Evolutionary conservation across 2,888 invertebrate species (phyloP).

Genomic region (Himalopsyche japonica): DNA sequence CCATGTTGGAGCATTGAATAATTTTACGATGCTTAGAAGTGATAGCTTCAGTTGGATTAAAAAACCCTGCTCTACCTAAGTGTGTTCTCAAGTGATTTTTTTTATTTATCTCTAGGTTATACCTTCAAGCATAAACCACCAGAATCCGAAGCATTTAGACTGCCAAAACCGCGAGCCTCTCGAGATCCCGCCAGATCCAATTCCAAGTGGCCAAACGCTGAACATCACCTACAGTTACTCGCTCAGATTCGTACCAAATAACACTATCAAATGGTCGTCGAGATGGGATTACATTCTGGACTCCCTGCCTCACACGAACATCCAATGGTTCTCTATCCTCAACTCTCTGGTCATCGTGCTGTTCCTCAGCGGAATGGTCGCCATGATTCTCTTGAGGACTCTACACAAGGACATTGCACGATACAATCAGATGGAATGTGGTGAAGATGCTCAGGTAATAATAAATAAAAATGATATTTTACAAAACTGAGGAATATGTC

Average conservation of each 20-base stretch:
- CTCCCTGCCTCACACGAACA: conserved; percentile 97
- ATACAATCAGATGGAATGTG: conserved; percentile 93
- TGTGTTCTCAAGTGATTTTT: background rate
- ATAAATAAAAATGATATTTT: too few relatives aligned
- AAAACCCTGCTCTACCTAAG: too few relatives aligned
- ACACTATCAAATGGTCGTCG: conserved; percentile 95
- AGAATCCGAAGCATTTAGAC: conserved; percentile 53
- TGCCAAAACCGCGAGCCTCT: conserved; percentile 65
- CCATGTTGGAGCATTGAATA: too few relatives aligned
- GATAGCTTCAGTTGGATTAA: too few relatives aligned
- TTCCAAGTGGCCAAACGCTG: conserved; percentile 56
- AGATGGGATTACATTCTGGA: conserved; percentile 99
- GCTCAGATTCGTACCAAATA: conserved; percentile 77
- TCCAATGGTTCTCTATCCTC: conserved; percentile 98
- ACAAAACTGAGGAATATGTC: too few relatives aligned
- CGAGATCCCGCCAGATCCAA: conserved; percentile 67
- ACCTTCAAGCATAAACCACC: conserved; percentile 63
- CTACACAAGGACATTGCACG: conserved; percentile 98
- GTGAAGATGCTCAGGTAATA: conserved; percentile 85
- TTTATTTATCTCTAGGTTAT: conserved; percentile 48
- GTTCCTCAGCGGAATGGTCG: conserved; percentile 98
- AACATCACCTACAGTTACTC: conserved; percentile 85
- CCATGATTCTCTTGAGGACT: conserved; percentile 96
- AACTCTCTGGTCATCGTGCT: conserved; percentile 96
- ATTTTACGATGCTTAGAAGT: too few relatives aligned